Evolutionary conservation across 2,113 vertebrate species (phyloP).

Genomic region (Lagenorhynchus albirostris): DNA sequence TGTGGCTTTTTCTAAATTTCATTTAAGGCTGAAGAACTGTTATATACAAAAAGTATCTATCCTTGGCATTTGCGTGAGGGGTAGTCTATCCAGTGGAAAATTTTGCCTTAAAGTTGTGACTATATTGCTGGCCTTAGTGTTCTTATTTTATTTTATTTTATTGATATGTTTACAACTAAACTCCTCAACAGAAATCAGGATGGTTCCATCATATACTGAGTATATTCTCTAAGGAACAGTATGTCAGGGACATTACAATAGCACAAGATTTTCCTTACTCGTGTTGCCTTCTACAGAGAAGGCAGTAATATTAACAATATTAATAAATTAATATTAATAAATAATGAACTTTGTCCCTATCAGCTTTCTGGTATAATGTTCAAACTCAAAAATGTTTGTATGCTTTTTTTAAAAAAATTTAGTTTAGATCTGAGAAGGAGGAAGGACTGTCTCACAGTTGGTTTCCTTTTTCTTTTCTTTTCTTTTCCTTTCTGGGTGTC

Average conservation of each 20-base stretch:
- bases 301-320: background rate
- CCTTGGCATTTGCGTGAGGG: background rate
- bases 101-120: background rate
- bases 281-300: background rate
- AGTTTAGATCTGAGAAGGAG: background rate
- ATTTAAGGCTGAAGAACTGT: background rate
- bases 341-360: background rate
- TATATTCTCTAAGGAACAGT: background rate
- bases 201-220: background rate
- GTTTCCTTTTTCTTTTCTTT: background rate
- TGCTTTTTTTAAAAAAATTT: background rate
- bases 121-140: background rate
- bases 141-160: conserved; percentile 20
- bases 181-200: background rate
- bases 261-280: background rate
- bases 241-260: background rate
- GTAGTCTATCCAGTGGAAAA: background rate
- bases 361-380: background rate
- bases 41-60: background rate
- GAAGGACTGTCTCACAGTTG: background rate
- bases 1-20: background rate
- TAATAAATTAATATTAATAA: background rate
- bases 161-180: background rate
- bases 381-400: background rate
- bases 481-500: background rate